Evolutionary conservation across 2,113 vertebrate species (phyloP), one percentile per base, ranked within the genome.

Genomic region (Gallinago media): DNA sequence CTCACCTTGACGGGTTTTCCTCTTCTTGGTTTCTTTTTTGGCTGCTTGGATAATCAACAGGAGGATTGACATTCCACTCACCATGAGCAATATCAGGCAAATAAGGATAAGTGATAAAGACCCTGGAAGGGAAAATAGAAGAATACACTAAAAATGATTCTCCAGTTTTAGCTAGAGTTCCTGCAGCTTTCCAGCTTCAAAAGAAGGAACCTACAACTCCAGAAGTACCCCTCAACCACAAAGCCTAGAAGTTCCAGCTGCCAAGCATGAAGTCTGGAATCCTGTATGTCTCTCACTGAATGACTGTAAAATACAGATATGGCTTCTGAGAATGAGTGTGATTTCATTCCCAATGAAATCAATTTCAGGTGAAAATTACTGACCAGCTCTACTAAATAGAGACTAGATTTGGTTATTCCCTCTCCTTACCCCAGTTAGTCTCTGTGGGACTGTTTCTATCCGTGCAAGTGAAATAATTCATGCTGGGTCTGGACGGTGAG

Each of bases 391-490:
- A 54, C 44, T 9, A 52, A 31, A 63, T 0, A 68, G 11, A 56
- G 18, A 36, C 19, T 16, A 54, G 42, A 40, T 11, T 36, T 32
- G 36, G 34, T 17, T 10, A 19, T 61, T 31, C 34, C 61, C n/a
- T 42, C 29, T 67, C 44, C 92, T 96, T 82, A 97, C 97, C 95
- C 97, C 94, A 97, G 38, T 94, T 78, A 16, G 84, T 68, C 9
- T 54, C 83, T 4, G 31, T 9, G 29, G 54, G 26, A 12, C 18
- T 59, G 32, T 32, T 67, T 0, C 1, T 12, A 15, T 88, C 82
- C 0, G 31, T 8, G 74, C 92, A 92, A 31, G 47, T 4, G 11
- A 34, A 46, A 71, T 91, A 62, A 50, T 40, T 40, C 42, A 62
- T 38, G 2, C 31, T 84, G 42, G 93, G 20, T 32, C 47, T 59